phyloP scores from a whole-genome alignment of 2,113 vertebrate genomes.

The Myiozetetes cayanensis region DNA sequence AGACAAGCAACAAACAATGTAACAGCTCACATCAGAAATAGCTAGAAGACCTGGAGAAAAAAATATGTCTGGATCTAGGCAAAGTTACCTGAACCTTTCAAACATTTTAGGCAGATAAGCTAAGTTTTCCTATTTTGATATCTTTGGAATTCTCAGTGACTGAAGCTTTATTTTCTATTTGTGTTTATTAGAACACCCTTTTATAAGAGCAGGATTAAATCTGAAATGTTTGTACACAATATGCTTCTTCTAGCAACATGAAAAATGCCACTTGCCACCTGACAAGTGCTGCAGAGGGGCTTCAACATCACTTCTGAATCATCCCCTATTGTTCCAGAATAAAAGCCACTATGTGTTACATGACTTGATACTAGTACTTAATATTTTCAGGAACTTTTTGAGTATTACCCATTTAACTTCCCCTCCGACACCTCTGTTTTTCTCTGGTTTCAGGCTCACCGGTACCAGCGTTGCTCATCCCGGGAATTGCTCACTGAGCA shows the following conservation, averaged over 20 bases:
- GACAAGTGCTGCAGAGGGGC: background rate
- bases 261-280: background rate
- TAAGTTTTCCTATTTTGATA: background rate
- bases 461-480: background rate
- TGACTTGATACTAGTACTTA: background rate
- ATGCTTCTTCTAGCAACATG: background rate
- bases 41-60: background rate
- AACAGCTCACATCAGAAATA: background rate
- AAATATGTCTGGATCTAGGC: background rate
- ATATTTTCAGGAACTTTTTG: background rate
- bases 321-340: background rate
- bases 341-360: background rate
- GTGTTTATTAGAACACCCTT: background rate
- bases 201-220: background rate
- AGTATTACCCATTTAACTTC: background rate
- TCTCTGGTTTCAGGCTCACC: background rate
- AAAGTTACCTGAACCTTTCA: background rate
- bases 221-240: background rate
- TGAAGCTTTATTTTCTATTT: background rate
- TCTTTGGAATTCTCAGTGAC: background rate
- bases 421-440: background rate
- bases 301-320: background rate
- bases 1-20: background rate
- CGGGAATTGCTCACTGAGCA: background rate
- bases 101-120: background rate